These are phyloP conservation scores for Machimus rusticus DNA, from an alignment of 2,888 invertebrate species.

Conservation along the genomic window DNA sequence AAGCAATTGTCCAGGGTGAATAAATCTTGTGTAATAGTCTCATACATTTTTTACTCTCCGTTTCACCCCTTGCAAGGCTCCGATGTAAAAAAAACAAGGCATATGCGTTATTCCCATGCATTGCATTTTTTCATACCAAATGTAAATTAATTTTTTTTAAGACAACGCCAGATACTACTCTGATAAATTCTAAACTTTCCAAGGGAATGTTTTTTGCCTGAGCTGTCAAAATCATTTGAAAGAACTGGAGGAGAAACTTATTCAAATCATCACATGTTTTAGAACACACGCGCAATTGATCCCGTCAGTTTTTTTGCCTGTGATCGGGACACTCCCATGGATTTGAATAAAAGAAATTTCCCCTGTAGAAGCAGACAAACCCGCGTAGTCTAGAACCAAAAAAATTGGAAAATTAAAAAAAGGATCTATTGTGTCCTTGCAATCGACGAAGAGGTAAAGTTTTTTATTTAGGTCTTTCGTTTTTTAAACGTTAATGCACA, in stretches of 20 bases:
- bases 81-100: not conserved
- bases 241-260: not conserved
- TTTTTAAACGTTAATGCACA: conserved; percentile 20
- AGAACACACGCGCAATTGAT: conserved; percentile 44
- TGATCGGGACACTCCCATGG: conserved; percentile 7
- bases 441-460: not conserved
- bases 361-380: not conserved
- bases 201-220: not conserved
- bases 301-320: conserved; percentile 36
- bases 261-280: conserved; percentile 38
- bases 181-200: not conserved
- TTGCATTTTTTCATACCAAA: not conserved
- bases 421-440: conserved; percentile 25
- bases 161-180: not conserved
- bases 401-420: conserved; percentile 18
- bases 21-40: not conserved
- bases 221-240: not conserved
- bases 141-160: conserved; percentile 30
- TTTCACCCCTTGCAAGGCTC: not conserved
- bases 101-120: conserved; percentile 20
- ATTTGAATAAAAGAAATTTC: conserved; percentile 30
- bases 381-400: not conserved
- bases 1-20: not conserved
- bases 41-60: not conserved
- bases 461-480: not conserved